Conservation (phyloP, 2,888 invertebrate genomes). For the Erpobdella octoculata region DNA sequence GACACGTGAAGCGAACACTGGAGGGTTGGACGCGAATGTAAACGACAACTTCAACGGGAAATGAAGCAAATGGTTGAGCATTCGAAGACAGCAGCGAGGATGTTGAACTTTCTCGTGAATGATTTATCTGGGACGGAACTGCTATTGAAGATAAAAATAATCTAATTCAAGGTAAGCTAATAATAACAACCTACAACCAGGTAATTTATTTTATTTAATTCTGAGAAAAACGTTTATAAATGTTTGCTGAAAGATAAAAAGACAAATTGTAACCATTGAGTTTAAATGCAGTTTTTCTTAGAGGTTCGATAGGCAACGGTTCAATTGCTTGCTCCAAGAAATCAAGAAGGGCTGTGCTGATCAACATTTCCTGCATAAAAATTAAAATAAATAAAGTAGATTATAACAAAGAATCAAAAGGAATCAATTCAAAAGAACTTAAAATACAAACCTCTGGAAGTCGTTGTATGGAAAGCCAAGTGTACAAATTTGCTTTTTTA, state of each 20-base stretch:
- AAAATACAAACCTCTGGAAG: slow-evolving; percentile 63
- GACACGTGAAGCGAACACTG: slow-evolving; percentile 70
- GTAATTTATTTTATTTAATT: too few relatives aligned
- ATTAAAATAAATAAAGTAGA: not conserved
- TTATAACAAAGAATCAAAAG: slow-evolving; percentile 4
- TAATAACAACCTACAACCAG: too few relatives aligned
- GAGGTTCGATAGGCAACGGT: slow-evolving; percentile 60
- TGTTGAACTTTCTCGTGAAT: not conserved
- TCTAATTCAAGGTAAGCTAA: too few relatives aligned
- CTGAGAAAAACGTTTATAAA: not conserved
- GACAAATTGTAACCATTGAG: not conserved
- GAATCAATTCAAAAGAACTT: not conserved
- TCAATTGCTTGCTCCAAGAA: slow-evolving; percentile 89
- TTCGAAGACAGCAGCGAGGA: not conserved
- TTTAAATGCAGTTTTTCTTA: slow-evolving; percentile 7
- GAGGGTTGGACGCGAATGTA: slow-evolving; percentile 79
- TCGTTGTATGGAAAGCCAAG: slow-evolving; percentile 92
- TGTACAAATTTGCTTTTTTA: slow-evolving; percentile 78
- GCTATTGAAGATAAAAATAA: too few relatives aligned
- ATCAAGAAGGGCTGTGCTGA: slow-evolving; percentile 90
- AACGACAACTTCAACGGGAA: slow-evolving; percentile 67
- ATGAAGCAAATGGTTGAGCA: slow-evolving; percentile 8
- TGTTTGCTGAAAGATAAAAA: not conserved
- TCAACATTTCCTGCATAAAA: slow-evolving; percentile 69
- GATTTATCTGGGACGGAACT: not conserved